Conservation (phyloP, 2,113 vertebrate genomes). For the Addax nasomaculatus region DNA sequence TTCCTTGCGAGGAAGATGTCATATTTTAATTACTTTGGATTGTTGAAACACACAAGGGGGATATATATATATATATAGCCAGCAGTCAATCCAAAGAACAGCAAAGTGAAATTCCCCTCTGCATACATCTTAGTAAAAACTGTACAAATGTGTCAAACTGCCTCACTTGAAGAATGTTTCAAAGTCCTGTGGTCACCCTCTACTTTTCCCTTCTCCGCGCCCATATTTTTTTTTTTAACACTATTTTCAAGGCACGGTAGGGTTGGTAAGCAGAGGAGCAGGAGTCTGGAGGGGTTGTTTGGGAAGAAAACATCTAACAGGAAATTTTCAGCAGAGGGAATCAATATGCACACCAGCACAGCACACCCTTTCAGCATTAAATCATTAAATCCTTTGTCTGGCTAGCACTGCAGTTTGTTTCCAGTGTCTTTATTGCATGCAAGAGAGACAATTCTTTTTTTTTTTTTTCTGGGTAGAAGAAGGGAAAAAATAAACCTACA, state of each 20-base stretch:
- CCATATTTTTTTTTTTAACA: background rate
- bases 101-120: slow-evolving; percentile 39
- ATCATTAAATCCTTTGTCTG: slow-evolving; percentile 72
- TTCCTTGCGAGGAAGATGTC: slow-evolving; percentile 59
- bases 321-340: slow-evolving; percentile 57
- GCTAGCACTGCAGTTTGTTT: slow-evolving; percentile 54
- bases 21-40: slow-evolving; percentile 73
- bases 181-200: slow-evolving; percentile 64
- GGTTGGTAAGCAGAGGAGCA: background rate
- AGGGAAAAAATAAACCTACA: slow-evolving; percentile 89
- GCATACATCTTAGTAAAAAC: background rate
- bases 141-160: slow-evolving; percentile 31
- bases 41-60: slow-evolving; percentile 50
- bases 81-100: slow-evolving; percentile 43
- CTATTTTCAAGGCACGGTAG: slow-evolving; percentile 11
- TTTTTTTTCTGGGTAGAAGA: slow-evolving; percentile 58
- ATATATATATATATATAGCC: background rate
- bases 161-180: slow-evolving; percentile 63
- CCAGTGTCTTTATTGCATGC: slow-evolving; percentile 76
- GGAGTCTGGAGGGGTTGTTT: background rate
- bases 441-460: slow-evolving; percentile 66
- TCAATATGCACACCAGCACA: slow-evolving; percentile 57
- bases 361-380: slow-evolving; percentile 63
- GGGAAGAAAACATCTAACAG: slow-evolving; percentile 50
- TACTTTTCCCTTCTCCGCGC: background rate